Evolutionary conservation across 2,888 invertebrate species (phyloP).

Genomic region (Yponomeuta evonymella): DNA sequence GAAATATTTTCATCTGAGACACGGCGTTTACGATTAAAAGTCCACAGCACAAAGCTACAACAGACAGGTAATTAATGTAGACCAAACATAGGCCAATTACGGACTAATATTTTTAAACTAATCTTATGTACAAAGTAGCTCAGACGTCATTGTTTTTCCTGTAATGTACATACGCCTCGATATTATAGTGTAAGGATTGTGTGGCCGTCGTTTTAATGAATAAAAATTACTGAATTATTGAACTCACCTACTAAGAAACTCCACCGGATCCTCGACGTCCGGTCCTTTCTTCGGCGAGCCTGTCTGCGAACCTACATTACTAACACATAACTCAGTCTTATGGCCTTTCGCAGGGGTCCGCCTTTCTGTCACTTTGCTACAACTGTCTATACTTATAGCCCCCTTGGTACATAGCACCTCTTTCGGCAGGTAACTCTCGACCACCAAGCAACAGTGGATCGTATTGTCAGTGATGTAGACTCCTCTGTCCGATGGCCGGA

Average conservation of each 20-base stretch:
- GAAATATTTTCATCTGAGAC: not conserved
- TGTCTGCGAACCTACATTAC: conserved; percentile 48
- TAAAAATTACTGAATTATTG: too few species aligned
- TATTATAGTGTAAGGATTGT: too few species aligned
- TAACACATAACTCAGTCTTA: conserved; percentile 66
- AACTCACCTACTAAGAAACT: conserved; percentile 57
- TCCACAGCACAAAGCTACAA: too few species aligned
- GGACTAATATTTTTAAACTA: too few species aligned
- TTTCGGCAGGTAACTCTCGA: conserved; percentile 75
- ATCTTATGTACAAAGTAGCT: too few species aligned
- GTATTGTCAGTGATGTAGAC: conserved; percentile 65
- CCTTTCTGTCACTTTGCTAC: conserved; percentile 53
- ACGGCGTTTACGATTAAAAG: too few species aligned
- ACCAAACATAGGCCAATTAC: too few species aligned
- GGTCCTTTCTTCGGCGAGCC: conserved; percentile 40
- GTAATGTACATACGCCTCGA: too few species aligned
- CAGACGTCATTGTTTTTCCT: too few species aligned
- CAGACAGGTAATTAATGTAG: too few species aligned
- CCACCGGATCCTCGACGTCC: conserved; percentile 45
- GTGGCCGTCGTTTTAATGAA: too few species aligned
- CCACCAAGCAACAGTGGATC: conserved; percentile 53
- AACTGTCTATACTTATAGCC: conserved; percentile 78
- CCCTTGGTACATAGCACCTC: conserved; percentile 79
- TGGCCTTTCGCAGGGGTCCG: conserved; percentile 55
- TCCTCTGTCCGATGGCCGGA: conserved; percentile 73